Evolutionary conservation across 92 coral and sea anemone genomes (phyloP).

Genomic region (Zoanthus sansibaricus): DNA sequence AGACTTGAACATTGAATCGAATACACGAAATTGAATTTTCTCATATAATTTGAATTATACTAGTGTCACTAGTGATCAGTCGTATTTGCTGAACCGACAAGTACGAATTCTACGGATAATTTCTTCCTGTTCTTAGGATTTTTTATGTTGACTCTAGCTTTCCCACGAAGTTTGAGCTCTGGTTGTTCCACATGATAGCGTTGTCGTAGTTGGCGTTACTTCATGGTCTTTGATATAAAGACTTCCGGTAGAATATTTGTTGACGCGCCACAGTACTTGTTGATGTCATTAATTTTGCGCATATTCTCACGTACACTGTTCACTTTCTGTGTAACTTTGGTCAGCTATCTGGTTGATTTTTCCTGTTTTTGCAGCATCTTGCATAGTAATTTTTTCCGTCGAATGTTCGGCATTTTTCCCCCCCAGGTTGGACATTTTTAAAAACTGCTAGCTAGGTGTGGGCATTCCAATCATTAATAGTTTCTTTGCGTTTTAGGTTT

Average conservation of each 20-base stretch:
- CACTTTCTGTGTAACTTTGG: constrained; percentile 37
- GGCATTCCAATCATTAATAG: background rate
- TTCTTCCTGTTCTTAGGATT: constrained; percentile 54
- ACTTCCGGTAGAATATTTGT: constrained; percentile 48
- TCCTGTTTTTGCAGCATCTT: constrained; percentile 18
- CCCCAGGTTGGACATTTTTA: constrained; percentile 56
- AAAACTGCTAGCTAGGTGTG: constrained; percentile 6
- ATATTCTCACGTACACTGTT: background rate
- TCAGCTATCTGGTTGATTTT: background rate
- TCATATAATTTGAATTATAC: no score
- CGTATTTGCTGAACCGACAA: no score
- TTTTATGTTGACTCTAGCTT: constrained; percentile 24
- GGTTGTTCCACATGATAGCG: background rate
- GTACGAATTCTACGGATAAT: constrained; percentile 37
- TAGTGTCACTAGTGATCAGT: no score
- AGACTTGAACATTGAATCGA: no score
- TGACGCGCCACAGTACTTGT: constrained; percentile 56
- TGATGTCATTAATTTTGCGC: no score
- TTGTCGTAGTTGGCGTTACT: constrained; percentile 46
- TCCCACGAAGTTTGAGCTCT: constrained; percentile 53
- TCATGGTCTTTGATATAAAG: constrained; percentile 36
- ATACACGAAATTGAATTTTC: no score
- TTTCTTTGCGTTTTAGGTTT: background rate
- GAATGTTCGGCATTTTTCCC: constrained; percentile 22
- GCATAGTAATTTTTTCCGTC: constrained; percentile 36